Evolutionary conservation across 2,113 vertebrate genomes (phyloP).

Genomic region (Heterocephalus glaber): DNA sequence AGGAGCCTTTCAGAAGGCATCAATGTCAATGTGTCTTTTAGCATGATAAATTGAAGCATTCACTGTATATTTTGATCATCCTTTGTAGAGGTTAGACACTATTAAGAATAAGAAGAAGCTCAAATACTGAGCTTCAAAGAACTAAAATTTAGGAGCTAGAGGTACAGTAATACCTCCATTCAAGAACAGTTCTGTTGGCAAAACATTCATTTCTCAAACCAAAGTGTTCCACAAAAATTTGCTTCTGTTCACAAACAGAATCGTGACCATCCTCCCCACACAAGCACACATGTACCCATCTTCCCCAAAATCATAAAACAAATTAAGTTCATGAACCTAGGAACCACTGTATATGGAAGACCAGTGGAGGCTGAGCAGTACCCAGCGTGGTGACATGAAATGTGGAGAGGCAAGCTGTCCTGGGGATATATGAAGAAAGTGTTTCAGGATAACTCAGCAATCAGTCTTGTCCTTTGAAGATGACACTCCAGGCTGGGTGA

Average conservation of each 20-base stretch:
- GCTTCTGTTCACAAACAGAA: too few species aligned
- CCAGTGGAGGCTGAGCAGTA: not conserved
- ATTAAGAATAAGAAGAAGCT: not conserved
- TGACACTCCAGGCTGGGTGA: not conserved
- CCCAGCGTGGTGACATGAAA: not conserved
- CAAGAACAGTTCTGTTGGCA: too few species aligned
- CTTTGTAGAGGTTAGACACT: too few species aligned
- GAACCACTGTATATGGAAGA: not conserved
- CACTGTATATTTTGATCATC: too few species aligned
- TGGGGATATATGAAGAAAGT: too few species aligned
- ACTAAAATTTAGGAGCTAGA: not conserved
- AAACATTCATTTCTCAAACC: not conserved
- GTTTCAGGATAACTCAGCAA: not conserved
- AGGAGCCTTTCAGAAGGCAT: not conserved
- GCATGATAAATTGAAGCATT: too few species aligned
- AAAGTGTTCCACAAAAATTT: not conserved
- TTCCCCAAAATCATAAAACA: too few species aligned
- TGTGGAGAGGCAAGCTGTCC: not conserved
- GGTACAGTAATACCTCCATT: not conserved
- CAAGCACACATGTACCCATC: too few species aligned
- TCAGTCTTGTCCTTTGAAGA: not conserved
- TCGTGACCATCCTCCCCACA: too few species aligned
- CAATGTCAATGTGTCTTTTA: too few species aligned
- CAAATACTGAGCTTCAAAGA: not conserved
- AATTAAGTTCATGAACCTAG: not conserved